Evolutionary conservation across 2,888 invertebrate species (phyloP).

Genomic region (Caenorhabditis sp.): DNA sequence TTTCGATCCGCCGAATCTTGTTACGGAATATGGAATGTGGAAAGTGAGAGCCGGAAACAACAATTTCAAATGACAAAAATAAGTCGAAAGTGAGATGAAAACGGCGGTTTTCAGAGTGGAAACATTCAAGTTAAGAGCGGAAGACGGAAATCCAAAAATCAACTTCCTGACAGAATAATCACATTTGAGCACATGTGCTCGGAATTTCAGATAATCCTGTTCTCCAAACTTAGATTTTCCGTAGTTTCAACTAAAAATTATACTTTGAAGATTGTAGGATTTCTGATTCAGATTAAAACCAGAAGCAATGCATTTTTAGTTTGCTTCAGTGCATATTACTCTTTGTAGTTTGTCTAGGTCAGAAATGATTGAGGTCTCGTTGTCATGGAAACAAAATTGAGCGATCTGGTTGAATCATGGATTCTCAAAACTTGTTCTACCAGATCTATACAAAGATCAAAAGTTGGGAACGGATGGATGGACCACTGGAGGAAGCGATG

Average conservation of each 20-base stretch:
- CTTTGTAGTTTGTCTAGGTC: conserved; percentile 1
- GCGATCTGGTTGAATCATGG: not conserved
- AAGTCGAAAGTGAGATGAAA: too few relatives aligned
- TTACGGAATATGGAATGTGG: too few relatives aligned
- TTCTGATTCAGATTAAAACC: not conserved
- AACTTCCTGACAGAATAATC: too few relatives aligned
- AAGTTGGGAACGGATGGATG: not conserved
- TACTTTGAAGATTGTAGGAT: conserved; percentile 1
- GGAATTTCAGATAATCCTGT: not conserved
- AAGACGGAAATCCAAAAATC: not conserved
- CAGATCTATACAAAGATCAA: not conserved
- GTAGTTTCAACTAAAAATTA: not conserved
- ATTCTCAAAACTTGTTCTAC: not conserved
- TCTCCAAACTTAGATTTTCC: not conserved
- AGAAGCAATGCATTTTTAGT: too few relatives aligned
- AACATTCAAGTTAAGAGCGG: too few relatives aligned
- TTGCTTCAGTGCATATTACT: conserved; percentile 1
- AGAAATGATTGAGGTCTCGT: conserved; percentile 1
- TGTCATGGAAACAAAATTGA: not conserved
- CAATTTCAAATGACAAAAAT: too few relatives aligned
- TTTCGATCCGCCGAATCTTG: too few relatives aligned
- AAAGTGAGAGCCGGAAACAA: too few relatives aligned
- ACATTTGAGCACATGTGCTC: not conserved
- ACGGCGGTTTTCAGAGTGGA: too few relatives aligned
- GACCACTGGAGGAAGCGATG: conserved; percentile 15